Conservation (phyloP, 2,113 vertebrate genomes). For the Hydrochoerus hydrochaeris region DNA sequence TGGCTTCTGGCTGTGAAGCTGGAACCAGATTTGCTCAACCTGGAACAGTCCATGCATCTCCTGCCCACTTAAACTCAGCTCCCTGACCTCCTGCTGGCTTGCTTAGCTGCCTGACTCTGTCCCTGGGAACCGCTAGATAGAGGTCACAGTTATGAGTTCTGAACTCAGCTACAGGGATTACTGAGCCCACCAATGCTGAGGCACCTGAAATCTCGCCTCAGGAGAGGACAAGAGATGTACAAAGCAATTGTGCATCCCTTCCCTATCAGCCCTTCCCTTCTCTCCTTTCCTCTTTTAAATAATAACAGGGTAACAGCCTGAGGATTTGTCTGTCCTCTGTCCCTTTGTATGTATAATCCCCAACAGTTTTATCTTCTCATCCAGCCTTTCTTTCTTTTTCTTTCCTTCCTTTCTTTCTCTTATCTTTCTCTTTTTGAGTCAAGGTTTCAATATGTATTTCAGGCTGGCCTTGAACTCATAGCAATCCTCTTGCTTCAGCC, state of each 20-base stretch:
- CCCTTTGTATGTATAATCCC: neutral
- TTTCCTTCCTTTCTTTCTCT: neutral
- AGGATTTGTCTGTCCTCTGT: neutral
- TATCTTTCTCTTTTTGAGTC: neutral
- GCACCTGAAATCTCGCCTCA: neutral
- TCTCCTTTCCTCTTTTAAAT: neutral
- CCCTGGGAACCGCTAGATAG: neutral
- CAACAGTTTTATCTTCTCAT: neutral
- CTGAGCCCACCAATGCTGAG: neutral
- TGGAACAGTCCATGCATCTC: neutral
- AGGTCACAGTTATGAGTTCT: neutral
- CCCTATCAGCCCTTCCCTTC: neutral
- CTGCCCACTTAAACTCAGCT: neutral
- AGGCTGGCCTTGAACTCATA: neutral
- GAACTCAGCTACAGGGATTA: neutral
- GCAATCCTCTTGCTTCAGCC: neutral
- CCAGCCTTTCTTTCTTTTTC: neutral
- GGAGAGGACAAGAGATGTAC: neutral
- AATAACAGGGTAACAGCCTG: neutral
- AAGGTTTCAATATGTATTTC: neutral
- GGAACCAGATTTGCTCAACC: neutral
- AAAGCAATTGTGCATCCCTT: neutral
- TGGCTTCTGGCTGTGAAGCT: neutral
- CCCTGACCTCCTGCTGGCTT: neutral
- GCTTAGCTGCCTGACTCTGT: neutral